Conservation (phyloP, 1,140 invertebrate species). For the Eurosta solidaginis region DNA sequence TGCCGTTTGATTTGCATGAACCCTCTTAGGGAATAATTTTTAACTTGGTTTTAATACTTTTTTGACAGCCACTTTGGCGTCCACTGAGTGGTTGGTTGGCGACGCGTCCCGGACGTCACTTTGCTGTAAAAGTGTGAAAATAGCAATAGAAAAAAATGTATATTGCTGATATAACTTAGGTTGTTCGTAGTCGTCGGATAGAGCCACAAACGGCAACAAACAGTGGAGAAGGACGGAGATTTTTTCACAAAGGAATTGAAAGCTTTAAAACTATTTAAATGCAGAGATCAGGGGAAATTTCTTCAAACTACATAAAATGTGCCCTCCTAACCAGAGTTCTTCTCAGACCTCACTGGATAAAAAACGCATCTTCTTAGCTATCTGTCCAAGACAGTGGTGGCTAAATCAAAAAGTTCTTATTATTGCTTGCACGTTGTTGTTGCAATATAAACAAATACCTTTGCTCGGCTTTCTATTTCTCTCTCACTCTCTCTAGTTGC, state of each 20-base stretch:
- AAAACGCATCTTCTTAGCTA: too few species aligned
- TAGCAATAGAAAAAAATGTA: slow-evolving; percentile 13
- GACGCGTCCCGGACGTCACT: background rate
- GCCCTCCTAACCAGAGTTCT: too few species aligned
- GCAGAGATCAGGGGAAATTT: background rate
- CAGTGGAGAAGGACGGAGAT: background rate
- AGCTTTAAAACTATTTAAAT: background rate
- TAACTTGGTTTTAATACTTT: background rate
- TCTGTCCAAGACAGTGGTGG: too few species aligned
- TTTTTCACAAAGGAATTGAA: background rate
- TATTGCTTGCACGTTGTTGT: too few species aligned
- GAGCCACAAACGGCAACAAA: background rate
- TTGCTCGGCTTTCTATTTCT: too few species aligned
- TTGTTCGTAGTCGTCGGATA: background rate
- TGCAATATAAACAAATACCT: too few species aligned
- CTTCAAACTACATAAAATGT: too few species aligned
- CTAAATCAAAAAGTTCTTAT: too few species aligned
- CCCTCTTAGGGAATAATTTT: slow-evolving; percentile 1
- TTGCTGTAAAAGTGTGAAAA: slow-evolving; percentile 19
- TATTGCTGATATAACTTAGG: background rate
- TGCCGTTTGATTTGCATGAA: slow-evolving; percentile 21
- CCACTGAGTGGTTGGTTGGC: slow-evolving; percentile 4
- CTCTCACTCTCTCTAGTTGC: too few species aligned
- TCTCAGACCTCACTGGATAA: too few species aligned
- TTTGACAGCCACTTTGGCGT: background rate